Evolutionary conservation across 2,797 vertebrate genomes (phyloP), one percentile per base, ranked within the genome.

Genomic region (Pampus argenteus): DNA sequence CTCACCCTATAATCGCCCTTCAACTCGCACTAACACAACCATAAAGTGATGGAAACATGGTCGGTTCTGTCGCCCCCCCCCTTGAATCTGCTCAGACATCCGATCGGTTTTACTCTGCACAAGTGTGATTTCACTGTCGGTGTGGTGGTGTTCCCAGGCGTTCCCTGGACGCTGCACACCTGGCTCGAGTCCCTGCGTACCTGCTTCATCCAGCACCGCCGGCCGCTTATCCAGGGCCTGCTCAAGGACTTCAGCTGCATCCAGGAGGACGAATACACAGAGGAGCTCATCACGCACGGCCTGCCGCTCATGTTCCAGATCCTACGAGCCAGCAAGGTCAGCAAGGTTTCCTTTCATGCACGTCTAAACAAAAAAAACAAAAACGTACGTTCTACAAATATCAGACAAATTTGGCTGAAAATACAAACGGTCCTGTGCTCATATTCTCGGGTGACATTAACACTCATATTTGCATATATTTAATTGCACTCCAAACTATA

Each of bases 271-370:
- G 93, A 95, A 83, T 95, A 95, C 92, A 95, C 93, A 0, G 93
- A 95, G 90, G 95, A 95, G 80, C 94, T 96, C 67, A 91, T 96
- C 90, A 95, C 94, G 3, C 93, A 94, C 47, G 95, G 95, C 74
- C 91, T 96, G 87, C 94, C 95, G 9, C 94, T 96, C 68, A 94
- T 95, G 93, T 95, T 96, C 84, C 93, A 95, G 90, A 95, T 96
- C 86, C 93, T 96, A n/a, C 86, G 91, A 28, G 66, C 91, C 81
- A 94, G 93, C 95, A 95, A 96, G 95, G 95, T 95, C 66, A 10
- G 48, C 49, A 1, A 6, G 63, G 73, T 48, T 74, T 63, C 57
- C 40, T 81, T 71, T 66, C 65, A 67, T 66, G 56, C 56, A 45
- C 69, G 56, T 38, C 65, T 66, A 74, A 84, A 79, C 60, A 79